Conservation (phyloP, 2,888 invertebrate species). For the Strigamia transsilvanica region DNA sequence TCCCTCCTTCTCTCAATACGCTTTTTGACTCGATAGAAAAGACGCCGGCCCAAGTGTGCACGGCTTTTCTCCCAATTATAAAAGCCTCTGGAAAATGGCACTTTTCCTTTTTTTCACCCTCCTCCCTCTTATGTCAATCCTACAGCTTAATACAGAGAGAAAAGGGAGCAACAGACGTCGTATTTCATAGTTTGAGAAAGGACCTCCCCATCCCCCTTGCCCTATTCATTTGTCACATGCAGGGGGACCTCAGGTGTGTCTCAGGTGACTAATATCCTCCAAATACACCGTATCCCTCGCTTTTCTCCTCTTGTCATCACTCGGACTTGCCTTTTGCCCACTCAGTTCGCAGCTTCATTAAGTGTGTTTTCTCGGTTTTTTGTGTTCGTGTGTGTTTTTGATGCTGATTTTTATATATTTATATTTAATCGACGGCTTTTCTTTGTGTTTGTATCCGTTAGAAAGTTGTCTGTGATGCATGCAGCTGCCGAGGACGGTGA, state of each 20-base stretch:
- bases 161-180: slow-evolving; percentile 48
- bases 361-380: background rate
- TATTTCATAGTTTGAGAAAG: slow-evolving; percentile 18
- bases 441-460: slow-evolving; percentile 16
- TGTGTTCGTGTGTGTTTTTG: background rate
- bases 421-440: slow-evolving; percentile 2
- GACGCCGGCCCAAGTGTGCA: slow-evolving; percentile 43
- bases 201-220: background rate
- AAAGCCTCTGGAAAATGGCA: slow-evolving; percentile 40
- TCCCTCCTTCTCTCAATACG: slow-evolving; percentile 18
- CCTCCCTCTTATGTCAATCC: slow-evolving; percentile 49
- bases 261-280: slow-evolving; percentile 32
- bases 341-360: slow-evolving; percentile 2
- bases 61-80: slow-evolving; percentile 46
- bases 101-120: slow-evolving; percentile 41
- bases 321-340: background rate
- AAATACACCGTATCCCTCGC: slow-evolving; percentile 24
- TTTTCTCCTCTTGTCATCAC: slow-evolving; percentile 16
- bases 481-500: slow-evolving; percentile 25
- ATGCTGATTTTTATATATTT: background rate
- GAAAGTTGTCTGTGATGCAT: slow-evolving; percentile 5
- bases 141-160: slow-evolving; percentile 45
- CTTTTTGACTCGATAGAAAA: slow-evolving; percentile 43
- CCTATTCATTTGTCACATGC: slow-evolving; percentile 23
- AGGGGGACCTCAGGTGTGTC: slow-evolving; percentile 35